Conservation (phyloP, 2,113 vertebrate genomes). For the Centropristis striata region DNA sequence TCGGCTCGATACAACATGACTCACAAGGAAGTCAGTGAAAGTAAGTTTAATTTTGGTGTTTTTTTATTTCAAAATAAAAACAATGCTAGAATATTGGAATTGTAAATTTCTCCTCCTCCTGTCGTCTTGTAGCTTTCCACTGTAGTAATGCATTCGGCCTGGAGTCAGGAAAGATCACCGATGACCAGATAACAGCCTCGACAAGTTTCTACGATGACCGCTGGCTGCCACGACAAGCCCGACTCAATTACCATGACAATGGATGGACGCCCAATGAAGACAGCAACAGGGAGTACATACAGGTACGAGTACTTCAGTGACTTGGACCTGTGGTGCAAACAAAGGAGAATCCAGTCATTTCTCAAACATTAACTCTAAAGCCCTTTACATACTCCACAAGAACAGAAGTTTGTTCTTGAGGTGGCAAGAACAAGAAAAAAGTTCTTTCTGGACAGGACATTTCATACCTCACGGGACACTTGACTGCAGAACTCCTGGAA, state of each 20-base stretch:
- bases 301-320: constrained; percentile 82
- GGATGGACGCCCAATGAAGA: constrained; percentile 97
- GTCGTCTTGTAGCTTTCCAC: constrained; percentile 88
- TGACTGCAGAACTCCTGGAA: too few relatives aligned
- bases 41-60: constrained; percentile 85
- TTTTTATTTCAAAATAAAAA: not conserved
- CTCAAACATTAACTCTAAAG: not conserved
- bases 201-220: constrained; percentile 90
- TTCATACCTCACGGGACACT: too few relatives aligned
- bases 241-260: constrained; percentile 95
- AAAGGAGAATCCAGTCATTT: not conserved
- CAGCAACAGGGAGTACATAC: constrained; percentile 95
- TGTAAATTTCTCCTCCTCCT: not conserved
- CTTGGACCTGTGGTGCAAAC: not conserved
- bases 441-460: too few relatives aligned
- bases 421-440: too few relatives aligned
- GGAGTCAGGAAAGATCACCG: constrained; percentile 95
- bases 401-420: too few relatives aligned
- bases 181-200: constrained; percentile 95
- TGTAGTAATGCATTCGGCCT: constrained; percentile 95
- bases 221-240: constrained; percentile 94
- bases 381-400: too few relatives aligned
- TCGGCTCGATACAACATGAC: constrained; percentile 96
- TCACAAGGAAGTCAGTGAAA: constrained; percentile 92
- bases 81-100: not conserved